Evolutionary conservation across 2,113 vertebrate genomes (phyloP).

Genomic region (Narcine bancroftii): DNA sequence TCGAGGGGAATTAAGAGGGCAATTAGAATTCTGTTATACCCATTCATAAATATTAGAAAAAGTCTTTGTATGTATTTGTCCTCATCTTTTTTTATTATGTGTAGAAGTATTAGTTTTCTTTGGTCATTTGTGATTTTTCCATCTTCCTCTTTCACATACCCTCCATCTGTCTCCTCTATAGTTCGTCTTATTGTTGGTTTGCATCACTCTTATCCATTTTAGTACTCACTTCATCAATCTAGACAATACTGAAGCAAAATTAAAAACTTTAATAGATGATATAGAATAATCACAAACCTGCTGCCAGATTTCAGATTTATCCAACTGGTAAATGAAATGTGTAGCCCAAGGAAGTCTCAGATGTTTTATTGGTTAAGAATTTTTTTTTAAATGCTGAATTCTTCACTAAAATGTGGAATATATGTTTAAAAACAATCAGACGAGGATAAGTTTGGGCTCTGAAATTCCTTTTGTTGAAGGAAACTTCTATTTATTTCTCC

Average conservation of each 20-base stretch:
- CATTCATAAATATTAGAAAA: too few relatives aligned
- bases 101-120: not conserved
- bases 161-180: not conserved
- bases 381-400: not conserved
- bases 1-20: too few relatives aligned
- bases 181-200: not conserved
- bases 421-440: not conserved
- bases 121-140: not conserved
- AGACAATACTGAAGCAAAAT: not conserved
- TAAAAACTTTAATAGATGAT: not conserved
- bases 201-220: not conserved
- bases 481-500: not conserved
- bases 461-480: not conserved
- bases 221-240: not conserved
- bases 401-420: not conserved
- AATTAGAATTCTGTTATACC: too few relatives aligned
- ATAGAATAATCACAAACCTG: not conserved
- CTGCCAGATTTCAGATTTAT: too few relatives aligned
- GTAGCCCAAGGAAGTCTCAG: not conserved
- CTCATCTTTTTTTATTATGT: not conserved
- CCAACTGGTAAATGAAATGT: not conserved
- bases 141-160: not conserved
- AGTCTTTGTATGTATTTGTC: not conserved
- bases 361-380: not conserved
- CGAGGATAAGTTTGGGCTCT: conserved; percentile 11